These are phyloP conservation scores for Cataglyphis rosenhaueri DNA, from an alignment of 2,888 invertebrate genomes.

Conservation along the genomic window DNA sequence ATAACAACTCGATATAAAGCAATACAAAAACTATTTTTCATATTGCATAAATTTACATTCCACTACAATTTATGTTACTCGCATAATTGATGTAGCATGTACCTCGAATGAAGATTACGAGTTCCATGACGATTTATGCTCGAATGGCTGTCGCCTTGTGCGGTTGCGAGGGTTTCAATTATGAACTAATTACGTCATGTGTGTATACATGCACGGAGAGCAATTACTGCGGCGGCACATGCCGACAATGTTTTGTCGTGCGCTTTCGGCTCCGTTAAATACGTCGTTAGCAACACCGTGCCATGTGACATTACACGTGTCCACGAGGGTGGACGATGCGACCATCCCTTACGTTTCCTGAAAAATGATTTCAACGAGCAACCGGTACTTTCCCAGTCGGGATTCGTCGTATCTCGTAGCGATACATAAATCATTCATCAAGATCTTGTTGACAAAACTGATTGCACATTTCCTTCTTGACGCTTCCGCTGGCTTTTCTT, in stretches of 20 bases:
- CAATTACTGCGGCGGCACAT: constrained; percentile 81
- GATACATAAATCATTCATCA: background rate
- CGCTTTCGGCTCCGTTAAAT: constrained; percentile 55
- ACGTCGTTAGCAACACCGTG: constrained; percentile 71
- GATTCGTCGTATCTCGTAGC: constrained; percentile 31
- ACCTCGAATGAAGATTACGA: constrained; percentile 5
- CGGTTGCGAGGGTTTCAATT: constrained; percentile 76
- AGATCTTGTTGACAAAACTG: constrained; percentile 5
- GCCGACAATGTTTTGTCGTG: constrained; percentile 74
- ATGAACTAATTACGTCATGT: constrained; percentile 79
- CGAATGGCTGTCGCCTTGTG: constrained; percentile 24
- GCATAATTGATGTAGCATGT: constrained; percentile 11
- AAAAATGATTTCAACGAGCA: constrained; percentile 55
- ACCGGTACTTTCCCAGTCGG: constrained; percentile 21
- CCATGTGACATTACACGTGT: constrained; percentile 79
- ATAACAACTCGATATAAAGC: background rate
- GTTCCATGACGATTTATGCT: constrained; percentile 19
- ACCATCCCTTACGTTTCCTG: constrained; percentile 38
- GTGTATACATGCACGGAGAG: constrained; percentile 72
- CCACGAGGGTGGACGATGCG: constrained; percentile 49
- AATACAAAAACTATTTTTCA: background rate
- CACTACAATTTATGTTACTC: background rate
- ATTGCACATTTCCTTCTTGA: background rate
- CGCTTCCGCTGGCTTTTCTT: background rate
- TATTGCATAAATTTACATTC: background rate